Percentiles rank a stretch among this genome's conserved stretches.
Conservation (phyloP, 1,140 invertebrate genomes). For the Drosophila sproati region DNA sequence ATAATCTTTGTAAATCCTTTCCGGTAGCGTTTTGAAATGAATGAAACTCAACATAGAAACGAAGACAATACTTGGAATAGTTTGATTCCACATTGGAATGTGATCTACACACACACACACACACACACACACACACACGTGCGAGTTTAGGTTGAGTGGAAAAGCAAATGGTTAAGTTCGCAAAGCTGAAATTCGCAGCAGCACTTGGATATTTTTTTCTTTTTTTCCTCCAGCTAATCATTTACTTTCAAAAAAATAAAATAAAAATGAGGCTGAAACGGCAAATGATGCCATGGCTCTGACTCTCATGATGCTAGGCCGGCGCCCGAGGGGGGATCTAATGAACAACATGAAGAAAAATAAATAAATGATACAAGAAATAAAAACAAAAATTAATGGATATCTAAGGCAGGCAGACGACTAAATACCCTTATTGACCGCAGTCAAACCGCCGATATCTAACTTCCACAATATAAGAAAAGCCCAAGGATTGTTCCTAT, state of each 20-base stretch:
- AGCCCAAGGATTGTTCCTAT: no score
- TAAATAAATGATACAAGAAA: background rate
- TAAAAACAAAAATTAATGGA: conserved; percentile 1
- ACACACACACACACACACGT: background rate
- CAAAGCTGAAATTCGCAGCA: conserved; percentile 26
- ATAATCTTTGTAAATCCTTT: conserved; percentile 20
- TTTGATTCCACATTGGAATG: conserved; percentile 6
- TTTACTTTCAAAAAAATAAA: conserved; percentile 67
- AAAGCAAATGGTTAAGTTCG: conserved; percentile 30
- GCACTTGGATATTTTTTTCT: conserved; percentile 4
- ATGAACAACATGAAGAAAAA: conserved; percentile 12
- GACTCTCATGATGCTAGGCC: conserved; percentile 24
- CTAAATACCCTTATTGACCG: no score
- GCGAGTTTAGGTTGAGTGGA: background rate
- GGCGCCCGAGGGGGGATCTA: conserved; percentile 42
- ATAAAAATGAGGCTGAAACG: conserved; percentile 37
- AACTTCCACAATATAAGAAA: no score
- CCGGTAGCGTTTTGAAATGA: conserved; percentile 3
- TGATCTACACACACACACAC: background rate
- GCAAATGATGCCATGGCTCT: conserved; percentile 46
- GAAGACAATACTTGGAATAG: conserved; percentile 2
- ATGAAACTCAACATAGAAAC: background rate
- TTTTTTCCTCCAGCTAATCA: conserved; percentile 46
- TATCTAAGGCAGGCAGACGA: no score
- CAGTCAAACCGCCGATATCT: no score